Percentiles rank a stretch among this genome's conserved stretches.
phyloP scores from a whole-genome alignment of 2,797 vertebrate species.

The Syngnathus rostellatus region DNA sequence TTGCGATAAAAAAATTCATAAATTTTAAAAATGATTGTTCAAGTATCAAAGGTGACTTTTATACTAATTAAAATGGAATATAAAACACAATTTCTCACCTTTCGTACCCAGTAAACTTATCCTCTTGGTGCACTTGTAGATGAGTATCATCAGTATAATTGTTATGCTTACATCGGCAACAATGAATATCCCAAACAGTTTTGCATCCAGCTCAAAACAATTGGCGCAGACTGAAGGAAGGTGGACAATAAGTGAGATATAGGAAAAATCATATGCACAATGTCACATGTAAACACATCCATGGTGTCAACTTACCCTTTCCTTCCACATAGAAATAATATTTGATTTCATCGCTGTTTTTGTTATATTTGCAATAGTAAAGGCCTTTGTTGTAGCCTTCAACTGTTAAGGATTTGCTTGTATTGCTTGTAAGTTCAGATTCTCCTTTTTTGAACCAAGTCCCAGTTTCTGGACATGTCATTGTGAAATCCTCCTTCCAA shows the following conservation, averaged over 20 bases:
- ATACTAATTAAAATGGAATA: neutral
- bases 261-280: fast-evolving
- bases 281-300: neutral
- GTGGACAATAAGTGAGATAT: neutral
- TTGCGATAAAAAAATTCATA: neutral
- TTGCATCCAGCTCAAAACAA: slow-evolving; percentile 44
- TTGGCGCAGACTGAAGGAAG: slow-evolving; percentile 44
- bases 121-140: slow-evolving; percentile 42
- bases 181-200: fast-evolving
- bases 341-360: fast-evolving
- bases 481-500: fast-evolving
- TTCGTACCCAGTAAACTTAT: slow-evolving; percentile 22
- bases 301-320: slow-evolving; percentile 42
- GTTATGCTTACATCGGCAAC: slow-evolving; percentile 36
- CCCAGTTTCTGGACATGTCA: slow-evolving; percentile 4
- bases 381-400: fast-evolving
- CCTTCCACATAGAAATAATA: slow-evolving; percentile 52
- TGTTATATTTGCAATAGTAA: neutral
- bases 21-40: neutral
- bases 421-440: fast-evolving
- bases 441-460: fast-evolving
- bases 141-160: slow-evolving; percentile 15
- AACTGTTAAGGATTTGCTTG: fast-evolving
- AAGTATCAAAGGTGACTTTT: neutral
- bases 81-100: slow-evolving; percentile 31